Evolutionary conservation across 2,888 invertebrate genomes (phyloP).

Genomic region (Hydroisotoma schaefferi): DNA sequence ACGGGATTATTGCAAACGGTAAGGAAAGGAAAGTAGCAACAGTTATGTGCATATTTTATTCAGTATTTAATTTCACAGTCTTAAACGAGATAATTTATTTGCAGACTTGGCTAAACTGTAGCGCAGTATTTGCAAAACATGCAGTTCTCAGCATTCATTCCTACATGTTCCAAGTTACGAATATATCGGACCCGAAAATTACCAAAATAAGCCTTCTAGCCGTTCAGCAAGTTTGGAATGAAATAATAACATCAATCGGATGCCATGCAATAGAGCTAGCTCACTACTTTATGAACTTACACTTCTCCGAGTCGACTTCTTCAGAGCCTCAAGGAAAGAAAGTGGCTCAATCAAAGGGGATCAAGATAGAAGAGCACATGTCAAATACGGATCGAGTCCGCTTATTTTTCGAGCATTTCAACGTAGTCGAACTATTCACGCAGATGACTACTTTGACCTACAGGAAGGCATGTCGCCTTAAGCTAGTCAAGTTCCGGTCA

Average conservation of each 20-base stretch:
- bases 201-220: conserved; percentile 41
- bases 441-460: conserved; percentile 47
- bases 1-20: conserved; percentile 44
- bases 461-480: conserved; percentile 46
- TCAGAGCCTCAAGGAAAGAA: not conserved
- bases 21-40: not conserved
- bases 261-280: conserved; percentile 39
- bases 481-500: conserved; percentile 29
- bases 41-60: not conserved
- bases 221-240: conserved; percentile 47
- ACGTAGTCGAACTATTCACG: conserved; percentile 41
- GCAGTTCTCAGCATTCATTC: conserved; percentile 41
- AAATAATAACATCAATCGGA: conserved; percentile 39
- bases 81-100: conserved; percentile 2
- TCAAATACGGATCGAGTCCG: conserved; percentile 40
- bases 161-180: conserved; percentile 43
- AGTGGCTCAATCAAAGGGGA: conserved; percentile 8
- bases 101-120: conserved; percentile 46
- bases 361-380: conserved; percentile 38
- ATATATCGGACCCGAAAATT: conserved; percentile 20
- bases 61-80: not conserved
- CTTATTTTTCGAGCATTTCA: conserved; percentile 42
- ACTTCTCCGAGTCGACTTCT: conserved; percentile 20
- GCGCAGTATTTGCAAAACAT: conserved; percentile 40
- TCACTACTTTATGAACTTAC: conserved; percentile 35